These are phyloP conservation scores for Cercocebus atys DNA, from an alignment of 2,113 vertebrate genomes.

Conservation along the genomic window DNA sequence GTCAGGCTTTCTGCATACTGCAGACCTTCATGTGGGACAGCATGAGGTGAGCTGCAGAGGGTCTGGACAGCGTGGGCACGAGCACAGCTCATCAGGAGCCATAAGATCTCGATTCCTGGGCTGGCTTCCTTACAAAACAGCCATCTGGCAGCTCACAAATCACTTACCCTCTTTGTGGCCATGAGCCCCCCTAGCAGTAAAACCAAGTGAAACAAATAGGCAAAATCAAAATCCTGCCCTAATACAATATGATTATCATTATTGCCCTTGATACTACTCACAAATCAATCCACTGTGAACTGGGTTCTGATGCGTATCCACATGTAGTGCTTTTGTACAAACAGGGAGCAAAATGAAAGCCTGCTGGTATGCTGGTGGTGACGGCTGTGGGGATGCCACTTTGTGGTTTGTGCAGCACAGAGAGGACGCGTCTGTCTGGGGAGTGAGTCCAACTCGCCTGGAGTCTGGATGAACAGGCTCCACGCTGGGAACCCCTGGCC, in stretches of 20 bases:
- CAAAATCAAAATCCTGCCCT: neutral
- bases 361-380: neutral
- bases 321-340: fast-evolving
- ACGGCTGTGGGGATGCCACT: fast-evolving
- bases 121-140: neutral
- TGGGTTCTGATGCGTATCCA: neutral
- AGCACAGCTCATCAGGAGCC: neutral
- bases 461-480: neutral
- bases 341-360: neutral
- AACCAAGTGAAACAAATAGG: neutral
- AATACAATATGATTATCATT: no score
- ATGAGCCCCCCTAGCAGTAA: neutral
- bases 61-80: fast-evolving
- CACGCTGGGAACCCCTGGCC: neutral
- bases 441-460: neutral
- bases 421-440: fast-evolving
- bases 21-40: neutral
- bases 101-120: neutral
- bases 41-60: neutral
- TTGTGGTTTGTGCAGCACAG: fast-evolving
- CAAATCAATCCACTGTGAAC: neutral
- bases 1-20: neutral
- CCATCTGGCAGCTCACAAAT: neutral
- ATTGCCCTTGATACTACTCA: neutral
- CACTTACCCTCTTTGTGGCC: no score